Evolutionary conservation across 2,888 invertebrate genomes (phyloP), one percentile per base, ranked within the genome.

Genomic region (Caenorhabditis sp.): DNA sequence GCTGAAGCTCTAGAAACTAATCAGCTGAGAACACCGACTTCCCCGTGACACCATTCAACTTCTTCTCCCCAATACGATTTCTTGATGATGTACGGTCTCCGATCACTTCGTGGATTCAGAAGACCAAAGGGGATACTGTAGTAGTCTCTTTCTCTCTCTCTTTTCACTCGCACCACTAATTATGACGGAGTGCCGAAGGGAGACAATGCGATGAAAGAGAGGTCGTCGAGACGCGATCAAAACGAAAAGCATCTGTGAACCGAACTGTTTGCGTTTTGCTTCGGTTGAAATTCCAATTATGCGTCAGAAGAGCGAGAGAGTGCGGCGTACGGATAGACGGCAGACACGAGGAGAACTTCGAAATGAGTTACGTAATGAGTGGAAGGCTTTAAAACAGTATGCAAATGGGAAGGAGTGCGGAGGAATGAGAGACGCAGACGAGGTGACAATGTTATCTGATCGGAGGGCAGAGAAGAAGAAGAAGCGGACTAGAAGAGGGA

Each of bases 261-360:
- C 37, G 32, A 56, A 56, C 56, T 48, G 55, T 66, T 27, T 70
- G 43, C 52, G 24, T 62, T 41, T n/a, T 41, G 7, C 30, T 30
- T 37, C 61, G 30, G 43, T 43, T 56, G 58, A 59, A 70, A 70
- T 70, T 70, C 70, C 70, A 70, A 70, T 70, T 70, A 70, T 70
- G 59, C 70, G 70, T 68, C 53, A n/a, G 5, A 13, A 3, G 15
- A 8, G 7, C 9, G 46, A 65, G 55, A 55, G 45, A 48, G 55
- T 48, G 61, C 27, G 17, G 20, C n/a, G 22, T 6, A 22, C 1
- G 41, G 27, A 41, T 24, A 53, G 24, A 46, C 46, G 15, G 7
- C 37, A 45, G 52, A 41, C 27, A 52, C 17, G 17, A 17, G n/a
- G 26, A 43, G 52, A 58, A 48, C 65, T 45, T 55, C 20, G 63